Evolutionary conservation across 2,113 vertebrate species (phyloP).

Genomic region (Charina bottae): DNA sequence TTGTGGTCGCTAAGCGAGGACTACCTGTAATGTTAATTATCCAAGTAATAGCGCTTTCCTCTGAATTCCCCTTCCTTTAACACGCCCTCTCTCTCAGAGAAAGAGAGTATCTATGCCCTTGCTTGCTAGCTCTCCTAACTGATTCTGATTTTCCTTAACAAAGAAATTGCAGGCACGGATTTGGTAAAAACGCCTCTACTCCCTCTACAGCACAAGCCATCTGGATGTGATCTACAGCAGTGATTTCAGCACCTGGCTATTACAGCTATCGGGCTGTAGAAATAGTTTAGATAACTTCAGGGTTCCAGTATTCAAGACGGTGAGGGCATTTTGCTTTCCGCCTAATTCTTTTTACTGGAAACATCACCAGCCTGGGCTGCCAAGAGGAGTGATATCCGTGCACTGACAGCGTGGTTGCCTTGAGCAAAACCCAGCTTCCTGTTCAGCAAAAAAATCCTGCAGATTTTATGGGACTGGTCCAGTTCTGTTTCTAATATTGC

Average conservation of each 20-base stretch:
- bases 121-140: conserved; percentile 37
- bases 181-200: conserved; percentile 34
- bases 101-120: not conserved
- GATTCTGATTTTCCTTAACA: conserved; percentile 53
- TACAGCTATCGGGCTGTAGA: conserved; percentile 23
- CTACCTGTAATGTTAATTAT: not conserved
- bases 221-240: conserved; percentile 28
- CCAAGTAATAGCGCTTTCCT: conserved; percentile 13
- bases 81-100: not conserved
- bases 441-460: not conserved
- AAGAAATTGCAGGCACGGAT: conserved; percentile 67
- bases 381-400: not conserved
- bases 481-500: not conserved
- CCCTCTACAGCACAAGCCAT: not conserved
- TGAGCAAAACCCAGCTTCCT: not conserved
- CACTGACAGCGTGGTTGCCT: not conserved
- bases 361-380: not conserved
- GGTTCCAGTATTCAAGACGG: not conserved
- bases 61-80: conserved; percentile 47
- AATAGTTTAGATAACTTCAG: conserved; percentile 36
- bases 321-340: not conserved
- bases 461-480: not conserved
- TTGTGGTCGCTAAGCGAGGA: no score
- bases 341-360: conserved; percentile 9
- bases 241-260: conserved; percentile 40